Evolutionary conservation across 2,797 vertebrate genomes (phyloP), one percentile per base, ranked within the genome.

Genomic region (Microctenopoma stevenorrisi): DNA sequence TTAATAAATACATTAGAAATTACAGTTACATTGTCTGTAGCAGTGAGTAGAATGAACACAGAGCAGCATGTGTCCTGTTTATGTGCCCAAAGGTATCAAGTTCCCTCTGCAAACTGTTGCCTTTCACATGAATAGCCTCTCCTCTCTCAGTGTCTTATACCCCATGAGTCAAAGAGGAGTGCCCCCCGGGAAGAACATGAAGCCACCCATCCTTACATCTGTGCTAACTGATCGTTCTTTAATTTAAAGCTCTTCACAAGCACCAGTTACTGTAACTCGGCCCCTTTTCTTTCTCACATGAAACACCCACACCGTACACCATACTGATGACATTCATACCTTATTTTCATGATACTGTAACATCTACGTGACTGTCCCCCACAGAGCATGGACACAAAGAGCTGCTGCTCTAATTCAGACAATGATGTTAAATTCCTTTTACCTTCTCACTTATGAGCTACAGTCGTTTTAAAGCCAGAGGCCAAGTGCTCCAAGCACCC

Each of bases 101-200:
- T 81, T 86, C 69, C 79, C 56, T 54, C 33, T 22, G 52, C 52
- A 52, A 62, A 72, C 64, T 54, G 50, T 30, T 38, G 59, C 63
- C 59, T 77, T 78, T 81, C 61, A 75, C 48, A 56, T 63, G n/a
- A 74, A 84, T 73, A 84, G 79, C 64, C 61, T 53, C 16, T 18
- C 18, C 18, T 18, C 18, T 18, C 18, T 18, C 26, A 22, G 65
- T 12, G 33, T 63, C 28, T 25, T 3, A 1, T 55, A 25, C 69
- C 55, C 56, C 33, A 55, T 66, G 61, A 64, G 51, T 65, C 64
- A 68, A 37, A 63, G 49, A 57, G 60, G 22, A 28, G 10, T 1
- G 2, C 15, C 26, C 47, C 71, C 46, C 0, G 30, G 51, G 78
- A 64, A 28, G 58, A 69, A 47, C 53, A 37, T 26, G 47, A 64